Conservation (phyloP, 2,797 vertebrate species). For the Lagocephalus sceleratus region DNA sequence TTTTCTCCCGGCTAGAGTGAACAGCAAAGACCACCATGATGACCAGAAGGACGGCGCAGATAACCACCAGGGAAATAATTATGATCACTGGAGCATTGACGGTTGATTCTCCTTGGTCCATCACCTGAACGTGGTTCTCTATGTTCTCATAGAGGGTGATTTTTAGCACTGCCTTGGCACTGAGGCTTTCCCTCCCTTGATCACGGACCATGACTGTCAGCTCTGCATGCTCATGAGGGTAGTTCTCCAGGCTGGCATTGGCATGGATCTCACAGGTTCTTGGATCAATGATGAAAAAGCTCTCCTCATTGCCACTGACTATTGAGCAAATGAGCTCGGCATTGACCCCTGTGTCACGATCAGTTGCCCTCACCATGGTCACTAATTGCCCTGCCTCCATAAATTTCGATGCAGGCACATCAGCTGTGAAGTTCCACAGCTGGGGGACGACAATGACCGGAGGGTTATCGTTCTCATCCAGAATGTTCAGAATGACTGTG, state of each 20-base stretch:
- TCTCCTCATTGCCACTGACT: conserved; percentile 84
- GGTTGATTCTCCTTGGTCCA: conserved; percentile 75
- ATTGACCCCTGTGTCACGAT: conserved; percentile 90
- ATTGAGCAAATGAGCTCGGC: conserved; percentile 90
- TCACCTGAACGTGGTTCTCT: conserved; percentile 80
- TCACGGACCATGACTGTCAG: conserved; percentile 86
- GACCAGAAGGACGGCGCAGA: conserved; percentile 84
- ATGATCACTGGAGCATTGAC: conserved; percentile 87
- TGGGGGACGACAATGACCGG: conserved; percentile 86
- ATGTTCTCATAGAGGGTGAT: conserved; percentile 79
- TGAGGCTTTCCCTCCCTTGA: conserved; percentile 86
- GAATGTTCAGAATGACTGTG: conserved; percentile 86
- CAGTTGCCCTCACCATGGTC: conserved; percentile 84
- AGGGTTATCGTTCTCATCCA: conserved; percentile 93
- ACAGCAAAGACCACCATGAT: conserved; percentile 93
- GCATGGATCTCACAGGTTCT: conserved; percentile 89
- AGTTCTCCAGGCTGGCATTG: conserved; percentile 85
- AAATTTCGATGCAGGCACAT: conserved; percentile 85
- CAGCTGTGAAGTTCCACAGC: conserved; percentile 87
- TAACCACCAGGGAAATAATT: conserved; percentile 87
- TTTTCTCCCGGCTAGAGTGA: conserved; percentile 89
- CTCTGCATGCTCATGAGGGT: conserved; percentile 79
- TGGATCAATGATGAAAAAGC: conserved; percentile 86
- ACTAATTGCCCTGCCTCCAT: conserved; percentile 83
- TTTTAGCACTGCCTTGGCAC: conserved; percentile 85